Conservation (phyloP, 2,888 invertebrate genomes). For the Vesta saturnalis region DNA sequence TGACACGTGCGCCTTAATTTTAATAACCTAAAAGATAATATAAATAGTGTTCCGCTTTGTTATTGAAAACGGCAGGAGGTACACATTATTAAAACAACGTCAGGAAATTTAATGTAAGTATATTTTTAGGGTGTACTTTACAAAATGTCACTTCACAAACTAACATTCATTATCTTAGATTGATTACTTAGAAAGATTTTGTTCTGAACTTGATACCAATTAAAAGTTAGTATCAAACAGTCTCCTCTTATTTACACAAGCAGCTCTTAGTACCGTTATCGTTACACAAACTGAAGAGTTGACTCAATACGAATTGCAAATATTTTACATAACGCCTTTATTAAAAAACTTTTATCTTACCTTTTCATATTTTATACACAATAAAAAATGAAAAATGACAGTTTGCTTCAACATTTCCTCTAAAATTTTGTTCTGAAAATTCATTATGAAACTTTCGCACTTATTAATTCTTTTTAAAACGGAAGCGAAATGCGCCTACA, state of each 20-base stretch:
- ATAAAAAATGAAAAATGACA: constrained; percentile 18
- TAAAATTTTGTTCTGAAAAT: background rate
- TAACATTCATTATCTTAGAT: constrained; percentile 39
- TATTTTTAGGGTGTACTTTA: constrained; percentile 31
- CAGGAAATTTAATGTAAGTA: constrained; percentile 26
- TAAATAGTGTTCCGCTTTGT: constrained; percentile 25
- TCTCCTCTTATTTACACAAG: constrained; percentile 29
- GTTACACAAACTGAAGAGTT: constrained; percentile 30
- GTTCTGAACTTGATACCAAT: constrained; percentile 40
- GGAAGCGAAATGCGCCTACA: constrained; percentile 1
- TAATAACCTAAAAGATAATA: constrained; percentile 29
- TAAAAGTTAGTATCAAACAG: constrained; percentile 36
- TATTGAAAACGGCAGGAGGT: constrained; percentile 27
- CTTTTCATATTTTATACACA: constrained; percentile 21
- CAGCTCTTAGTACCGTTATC: constrained; percentile 25
- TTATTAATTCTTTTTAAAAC: background rate
- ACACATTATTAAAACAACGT: constrained; percentile 32
- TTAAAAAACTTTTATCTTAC: constrained; percentile 38
- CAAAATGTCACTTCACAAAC: constrained; percentile 27
- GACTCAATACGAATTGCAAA: constrained; percentile 36
- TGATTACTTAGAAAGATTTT: constrained; percentile 38
- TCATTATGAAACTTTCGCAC: constrained; percentile 19
- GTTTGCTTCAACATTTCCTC: constrained; percentile 16
- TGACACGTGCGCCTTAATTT: constrained; percentile 23
- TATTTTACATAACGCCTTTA: constrained; percentile 37